Conservation (phyloP, 2,888 invertebrate genomes). For the Nemurella pictetii region DNA sequence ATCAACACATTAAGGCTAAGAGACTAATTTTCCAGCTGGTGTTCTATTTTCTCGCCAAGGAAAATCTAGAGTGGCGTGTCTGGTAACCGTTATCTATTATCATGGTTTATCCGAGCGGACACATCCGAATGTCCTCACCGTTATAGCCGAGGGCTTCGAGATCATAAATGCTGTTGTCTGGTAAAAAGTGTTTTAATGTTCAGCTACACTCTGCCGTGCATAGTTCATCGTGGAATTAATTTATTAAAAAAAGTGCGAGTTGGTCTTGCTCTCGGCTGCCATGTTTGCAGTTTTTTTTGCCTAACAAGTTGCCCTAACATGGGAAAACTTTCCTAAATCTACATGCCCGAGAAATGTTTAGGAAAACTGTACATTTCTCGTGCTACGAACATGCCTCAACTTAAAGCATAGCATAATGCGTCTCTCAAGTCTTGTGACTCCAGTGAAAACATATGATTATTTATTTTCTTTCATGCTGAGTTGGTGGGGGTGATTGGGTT, state of each 20-base stretch:
- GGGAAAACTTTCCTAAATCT: too few relatives aligned
- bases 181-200: neutral
- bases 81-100: neutral
- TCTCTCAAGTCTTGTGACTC: too few relatives aligned
- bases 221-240: neutral
- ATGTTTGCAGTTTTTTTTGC: neutral
- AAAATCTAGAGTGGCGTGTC: neutral
- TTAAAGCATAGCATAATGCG: too few relatives aligned
- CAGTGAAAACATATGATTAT: too few relatives aligned
- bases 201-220: neutral
- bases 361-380: neutral
- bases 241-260: neutral
- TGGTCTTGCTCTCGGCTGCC: neutral
- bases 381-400: too few relatives aligned
- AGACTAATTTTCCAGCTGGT: neutral
- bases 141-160: neutral
- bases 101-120: neutral
- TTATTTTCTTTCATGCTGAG: too few relatives aligned
- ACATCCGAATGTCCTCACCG: neutral
- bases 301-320: neutral
- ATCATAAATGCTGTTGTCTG: neutral
- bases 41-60: neutral
- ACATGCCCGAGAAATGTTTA: neutral
- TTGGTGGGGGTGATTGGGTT: too few relatives aligned
- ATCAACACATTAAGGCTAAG: too few relatives aligned